Base-by-base conservation (phyloP, 92 coral and sea anemone species). In the Galaxea fascicularis region DNA sequence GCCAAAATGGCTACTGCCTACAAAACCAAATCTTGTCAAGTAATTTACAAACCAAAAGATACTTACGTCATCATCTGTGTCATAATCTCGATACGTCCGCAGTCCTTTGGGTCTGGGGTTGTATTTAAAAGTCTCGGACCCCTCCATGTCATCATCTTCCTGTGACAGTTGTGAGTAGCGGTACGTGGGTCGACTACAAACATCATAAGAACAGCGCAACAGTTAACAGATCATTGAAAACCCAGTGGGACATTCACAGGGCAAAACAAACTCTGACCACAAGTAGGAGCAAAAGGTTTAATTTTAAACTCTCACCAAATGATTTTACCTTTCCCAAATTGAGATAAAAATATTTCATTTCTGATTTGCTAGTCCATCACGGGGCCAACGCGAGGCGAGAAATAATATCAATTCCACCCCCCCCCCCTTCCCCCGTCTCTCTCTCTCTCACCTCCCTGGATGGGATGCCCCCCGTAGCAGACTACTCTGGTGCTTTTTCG, bases 81-180 rank as follows among this genome's bases (percentile, higher is more conserved):
- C 85, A 24, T 21, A 60, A 65, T 89, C 92, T 25, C 82, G 79
- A 67, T 89, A 89, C 4, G 47, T 63, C 44, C 77, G 86, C 79
- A 74, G 52, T 56, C 93, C 95, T 79, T 78, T 79, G 31, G 92
- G 91, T 44, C 83, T 86, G 65, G 93, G 88, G 81, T 90, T 83
- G 68, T 75, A 89, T 53, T 69, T 77, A 28, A 76, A 82, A 69
- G 71, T 65, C 31, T 85, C 93, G 8, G 82, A 76, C 10, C 83
- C 76, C 30, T 85, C 86, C 22, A 74, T 65, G 0, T 82, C 82
- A 4, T 68, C 88, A 41, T 76, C 90, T 13, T 88, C 92, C 53
- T 83, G 88, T 11, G 91, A 63, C 25, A 92, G 75, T 18, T 89
- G 64, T 13, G 95, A 86, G 91, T 92, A 92, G 74, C 85, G 93